Base-by-base conservation (phyloP, 2,888 invertebrate genomes). In the Orthosia cruda region DNA sequence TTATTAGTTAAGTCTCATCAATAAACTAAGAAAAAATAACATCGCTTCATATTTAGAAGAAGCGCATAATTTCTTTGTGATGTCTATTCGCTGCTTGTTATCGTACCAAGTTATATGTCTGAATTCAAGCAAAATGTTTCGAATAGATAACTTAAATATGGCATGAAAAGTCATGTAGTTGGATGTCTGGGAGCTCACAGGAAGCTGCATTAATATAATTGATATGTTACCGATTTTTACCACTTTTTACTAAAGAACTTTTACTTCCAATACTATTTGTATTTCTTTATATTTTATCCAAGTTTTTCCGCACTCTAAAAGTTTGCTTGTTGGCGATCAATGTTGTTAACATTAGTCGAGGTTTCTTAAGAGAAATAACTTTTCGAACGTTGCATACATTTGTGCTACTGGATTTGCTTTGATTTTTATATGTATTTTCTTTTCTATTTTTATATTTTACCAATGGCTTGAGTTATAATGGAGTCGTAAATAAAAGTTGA, bases 31-130 rank as follows among this genome's bases (percentile, higher is more conserved):
- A 26, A 20, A 26, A 40, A 20, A 13, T 54, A n/a, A 4, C 15
- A 13, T 20, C 7, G 16, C 12, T n/a, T 40, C 23, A 20, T 16
- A 4, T 63, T 15, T 32, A 61, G 16, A 20, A 52, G 18, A 20
- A 74, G 18, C 45, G 5, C 7, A 45, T 49, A 70, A 26, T 69
- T 76, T 4, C 1, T 77, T 47, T 62, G 47, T 20, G n/a, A n/a
- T n/a, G 20, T 45, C 1, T 16, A 23, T 69, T 58, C 4, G 2
- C 23, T 66, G 75, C 83, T 80, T 82, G 71, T 71, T 82, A 82
- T 57, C 50, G 26, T 40, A 52, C 40, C 52, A 83, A 83, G 57
- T 83, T 77, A 7, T 9, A 23, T 20, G 18, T 70, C 47, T 59
- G 12, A 26, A 49, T 52, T 57, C 32, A 16, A 32, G n/a, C 23